phyloP scores from a whole-genome alignment of 53 echinoderm and acorn worm species.

The Hippasteria phrygiana region DNA sequence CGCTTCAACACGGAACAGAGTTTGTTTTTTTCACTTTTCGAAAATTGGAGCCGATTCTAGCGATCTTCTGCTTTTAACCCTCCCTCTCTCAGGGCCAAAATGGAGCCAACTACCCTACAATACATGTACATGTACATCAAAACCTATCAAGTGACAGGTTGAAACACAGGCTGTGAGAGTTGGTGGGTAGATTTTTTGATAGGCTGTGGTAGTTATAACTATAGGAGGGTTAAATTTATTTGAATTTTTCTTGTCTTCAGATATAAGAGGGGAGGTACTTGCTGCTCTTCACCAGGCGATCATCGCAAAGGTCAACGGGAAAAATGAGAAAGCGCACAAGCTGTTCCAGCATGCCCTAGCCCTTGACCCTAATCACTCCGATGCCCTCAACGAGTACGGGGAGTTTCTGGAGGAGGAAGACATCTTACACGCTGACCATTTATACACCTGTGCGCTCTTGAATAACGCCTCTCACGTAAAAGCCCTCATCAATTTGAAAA shows the following conservation, averaged over 20 bases:
- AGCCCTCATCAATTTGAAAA: constrained; percentile 82
- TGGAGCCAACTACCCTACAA: no score
- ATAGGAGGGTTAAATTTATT: no score
- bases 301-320: constrained; percentile 80
- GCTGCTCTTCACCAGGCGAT: constrained; percentile 91
- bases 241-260: constrained; percentile 60
- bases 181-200: no score
- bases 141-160: no score
- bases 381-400: constrained; percentile 92
- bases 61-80: no score
- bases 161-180: no score
- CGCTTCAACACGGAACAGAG: no score
- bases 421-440: constrained; percentile 82
- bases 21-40: no score
- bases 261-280: constrained; percentile 80
- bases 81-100: no score
- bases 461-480: constrained; percentile 77
- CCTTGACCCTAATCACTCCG: constrained; percentile 88
- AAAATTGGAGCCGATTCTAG: no score
- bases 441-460: constrained; percentile 91
- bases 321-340: constrained; percentile 90
- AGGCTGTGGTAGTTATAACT: no score
- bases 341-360: constrained; percentile 96
- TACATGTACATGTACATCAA: no score
- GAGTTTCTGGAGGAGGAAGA: constrained; percentile 93